Evolutionary conservation across 1,140 invertebrate genomes (phyloP), one percentile per base, ranked within the genome.

Genomic region (Lerema accius): DNA sequence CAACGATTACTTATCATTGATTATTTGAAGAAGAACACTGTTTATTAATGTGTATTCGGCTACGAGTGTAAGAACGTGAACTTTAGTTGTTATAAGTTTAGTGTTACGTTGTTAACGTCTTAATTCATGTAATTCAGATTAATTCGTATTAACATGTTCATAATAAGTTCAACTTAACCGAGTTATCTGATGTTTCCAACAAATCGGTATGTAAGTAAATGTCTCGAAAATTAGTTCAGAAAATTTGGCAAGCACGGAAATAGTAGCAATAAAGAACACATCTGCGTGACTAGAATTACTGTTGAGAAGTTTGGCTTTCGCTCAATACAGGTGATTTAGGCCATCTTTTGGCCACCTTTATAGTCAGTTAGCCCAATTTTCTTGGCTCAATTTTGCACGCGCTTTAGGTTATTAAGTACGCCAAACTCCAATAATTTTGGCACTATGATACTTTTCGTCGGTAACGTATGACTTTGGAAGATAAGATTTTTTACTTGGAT

Each of bases 301-400:
- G 23, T 9, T 19, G 15, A 16, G 15, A 6, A 43, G 19, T 16
- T 59, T 59, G 55, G 55, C 55, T 59, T 59, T 59, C 42, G 55
- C 42, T 59, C 55, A 59, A 59, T 59, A 37, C 55, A 59, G 55
- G 55, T 59, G 26, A 59, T 59, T 59, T 59, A 59, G 43, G 26
- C 11, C 42, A 59, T 59, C 26, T 45, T 48, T 48, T 48, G 55
- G 55, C 40, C 55, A 59, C 56, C 56, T 49, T 48, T 49, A 60
- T 39, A 60, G 45, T 48, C 32, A 39, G 43, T 60, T 60, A 60
- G 43, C 56, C 56, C 56, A 49, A 60, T 60, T 60, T 37, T 49
- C 56, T 60, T 60, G 56, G 56, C 56, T 60, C 43, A 49, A 60
- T 49, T 48, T 60, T 60, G 3, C 26, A 37, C 35, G 17, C 43